These are phyloP conservation scores for Isurus oxyrinchus DNA, from an alignment of 2,113 vertebrate genomes.

Conservation along the genomic window DNA sequence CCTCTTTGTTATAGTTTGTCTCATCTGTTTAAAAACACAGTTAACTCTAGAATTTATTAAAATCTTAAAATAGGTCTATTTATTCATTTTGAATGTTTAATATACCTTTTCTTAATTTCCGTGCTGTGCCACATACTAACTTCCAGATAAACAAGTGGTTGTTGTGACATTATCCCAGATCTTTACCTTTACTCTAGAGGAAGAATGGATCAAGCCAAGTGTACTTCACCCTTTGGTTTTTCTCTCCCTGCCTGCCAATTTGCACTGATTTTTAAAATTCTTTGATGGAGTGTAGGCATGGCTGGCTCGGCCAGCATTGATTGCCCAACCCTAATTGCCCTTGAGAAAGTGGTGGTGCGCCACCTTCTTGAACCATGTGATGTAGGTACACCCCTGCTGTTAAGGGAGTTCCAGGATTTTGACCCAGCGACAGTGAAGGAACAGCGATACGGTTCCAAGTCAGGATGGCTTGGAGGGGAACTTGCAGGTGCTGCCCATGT, in stretches of 20 bases:
- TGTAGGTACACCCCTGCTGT: too few relatives aligned
- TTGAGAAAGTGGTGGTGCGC: too few relatives aligned
- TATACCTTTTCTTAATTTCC: neutral
- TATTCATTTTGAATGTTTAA: neutral
- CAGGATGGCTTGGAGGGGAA: too few relatives aligned
- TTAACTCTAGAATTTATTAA: conserved; percentile 7
- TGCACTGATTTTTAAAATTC: neutral
- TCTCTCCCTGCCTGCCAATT: neutral
- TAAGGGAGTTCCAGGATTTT: too few relatives aligned
- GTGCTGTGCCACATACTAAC: neutral
- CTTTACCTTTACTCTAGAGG: neutral
- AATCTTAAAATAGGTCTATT: neutral
- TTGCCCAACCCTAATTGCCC: too few relatives aligned
- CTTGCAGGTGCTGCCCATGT: too few relatives aligned
- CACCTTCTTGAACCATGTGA: too few relatives aligned
- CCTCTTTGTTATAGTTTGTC: neutral
- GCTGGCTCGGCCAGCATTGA: too few relatives aligned
- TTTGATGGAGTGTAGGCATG: too few relatives aligned
- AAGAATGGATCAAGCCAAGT: neutral
- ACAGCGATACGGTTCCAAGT: too few relatives aligned
- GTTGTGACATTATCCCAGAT: neutral
- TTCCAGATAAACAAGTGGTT: neutral
- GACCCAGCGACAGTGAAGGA: too few relatives aligned
- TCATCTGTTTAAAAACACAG: neutral
- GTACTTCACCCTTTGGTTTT: neutral